phyloP scores from a whole-genome alignment of 2,113 vertebrate species.

The Mohoua ochrocephala region DNA sequence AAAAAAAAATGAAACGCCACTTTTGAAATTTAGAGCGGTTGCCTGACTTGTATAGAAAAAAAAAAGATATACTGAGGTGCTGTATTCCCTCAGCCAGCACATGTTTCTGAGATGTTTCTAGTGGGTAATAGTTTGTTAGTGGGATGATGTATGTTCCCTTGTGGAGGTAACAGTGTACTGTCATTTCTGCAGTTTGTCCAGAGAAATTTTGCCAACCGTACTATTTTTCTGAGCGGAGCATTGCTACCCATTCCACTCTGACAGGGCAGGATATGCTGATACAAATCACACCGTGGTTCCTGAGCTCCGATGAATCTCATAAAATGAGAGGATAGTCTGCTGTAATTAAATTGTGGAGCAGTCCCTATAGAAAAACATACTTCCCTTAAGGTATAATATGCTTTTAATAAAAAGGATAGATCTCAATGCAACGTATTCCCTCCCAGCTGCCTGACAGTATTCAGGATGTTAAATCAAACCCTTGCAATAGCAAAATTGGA shows the following conservation, averaged over 20 bases:
- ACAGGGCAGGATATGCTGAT: constrained; percentile 17
- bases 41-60: neutral
- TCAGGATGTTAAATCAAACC: constrained; percentile 28
- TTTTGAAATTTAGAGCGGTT: neutral
- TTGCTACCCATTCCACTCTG: neutral
- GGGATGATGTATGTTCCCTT: constrained; percentile 9
- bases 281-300: constrained; percentile 29
- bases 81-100: neutral
- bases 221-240: constrained; percentile 25
- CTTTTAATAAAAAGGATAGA: constrained; percentile 59
- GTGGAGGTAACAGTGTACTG: neutral
- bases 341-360: constrained; percentile 59
- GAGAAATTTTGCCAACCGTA: constrained; percentile 8
- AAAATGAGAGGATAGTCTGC: constrained; percentile 32
- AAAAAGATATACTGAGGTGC: neutral
- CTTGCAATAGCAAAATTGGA: constrained; percentile 20
- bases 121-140: constrained; percentile 44
- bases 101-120: constrained; percentile 12
- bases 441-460: neutral
- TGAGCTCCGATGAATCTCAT: constrained; percentile 23
- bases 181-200: constrained; percentile 32
- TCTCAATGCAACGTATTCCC: neutral
- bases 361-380: neutral
- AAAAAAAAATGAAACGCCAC: neutral
- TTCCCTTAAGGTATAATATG: constrained; percentile 49